phyloP scores from a whole-genome alignment of 1,140 invertebrate species.

The Ostrea edulis region DNA sequence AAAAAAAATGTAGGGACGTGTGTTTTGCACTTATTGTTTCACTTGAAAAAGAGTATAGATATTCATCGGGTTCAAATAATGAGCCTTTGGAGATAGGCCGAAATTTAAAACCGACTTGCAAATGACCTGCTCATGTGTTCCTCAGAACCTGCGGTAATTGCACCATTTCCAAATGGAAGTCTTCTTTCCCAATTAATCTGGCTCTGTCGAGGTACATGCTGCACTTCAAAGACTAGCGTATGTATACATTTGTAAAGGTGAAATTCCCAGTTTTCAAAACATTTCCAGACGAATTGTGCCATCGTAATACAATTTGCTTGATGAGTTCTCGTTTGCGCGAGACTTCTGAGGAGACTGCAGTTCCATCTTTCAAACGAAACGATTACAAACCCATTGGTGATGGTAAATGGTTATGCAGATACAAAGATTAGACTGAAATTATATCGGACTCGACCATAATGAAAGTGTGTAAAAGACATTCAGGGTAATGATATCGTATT shows the following conservation, averaged over 20 bases:
- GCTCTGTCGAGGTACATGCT: constrained; percentile 11
- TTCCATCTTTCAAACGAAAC: constrained; percentile 31
- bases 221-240: constrained; percentile 48
- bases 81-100: constrained; percentile 36
- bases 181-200: constrained; percentile 52
- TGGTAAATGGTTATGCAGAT: constrained; percentile 20
- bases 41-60: background rate
- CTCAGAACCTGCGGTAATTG: constrained; percentile 50
- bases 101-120: background rate
- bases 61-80: background rate
- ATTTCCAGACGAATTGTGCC: constrained; percentile 49
- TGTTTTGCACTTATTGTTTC: constrained; percentile 20
- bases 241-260: constrained; percentile 56
- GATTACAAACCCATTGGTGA: constrained; percentile 17
- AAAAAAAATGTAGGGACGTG: background rate
- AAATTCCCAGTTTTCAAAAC: constrained; percentile 52
- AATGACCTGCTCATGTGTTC: constrained; percentile 43
- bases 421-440: background rate
- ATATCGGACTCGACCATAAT: background rate
- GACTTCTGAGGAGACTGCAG: constrained; percentile 10
- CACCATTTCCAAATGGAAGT: constrained; percentile 13
- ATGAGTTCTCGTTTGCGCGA: constrained; percentile 40
- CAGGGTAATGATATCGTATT: background rate
- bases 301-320: constrained; percentile 44
- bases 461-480: constrained; percentile 14